Base-by-base conservation (phyloP, 2,888 invertebrate genomes). In the Tenthredo distinguenda region DNA sequence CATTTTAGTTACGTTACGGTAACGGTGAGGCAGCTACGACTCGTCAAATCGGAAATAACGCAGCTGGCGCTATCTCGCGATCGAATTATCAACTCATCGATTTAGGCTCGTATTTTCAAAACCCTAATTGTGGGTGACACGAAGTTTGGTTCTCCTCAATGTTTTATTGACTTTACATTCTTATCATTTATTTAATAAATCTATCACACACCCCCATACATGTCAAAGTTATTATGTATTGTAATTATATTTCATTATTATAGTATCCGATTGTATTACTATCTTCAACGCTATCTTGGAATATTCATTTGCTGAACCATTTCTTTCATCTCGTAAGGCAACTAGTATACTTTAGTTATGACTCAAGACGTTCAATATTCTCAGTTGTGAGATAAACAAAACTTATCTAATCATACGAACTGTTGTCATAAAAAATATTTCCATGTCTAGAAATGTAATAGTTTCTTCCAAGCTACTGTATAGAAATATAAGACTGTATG, bases 1-100 rank as follows among this genome's bases (percentile, higher is more conserved):
- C 90, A 90, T 90, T 90, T 90, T 90, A 89, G 86, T 89, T 88
- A 74, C 72, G 40, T 72, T 31, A 40, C 43, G 15, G 9, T 55
- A n/a, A 40, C 43, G 15, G 9, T 55, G 40, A 74, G 72, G 37
- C 72, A 43, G 77, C 26, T 50, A 62, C 58, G n/a, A 21, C n/a
- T 81, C 40, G 15, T 21, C 6, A 50, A 55, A 81, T 81, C 58
- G 58, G 81, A 77, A 47, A 47, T 77, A 50, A 31, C 15, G 31
- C 31, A 18, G 43, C 12, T 74, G 18, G 43, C 74, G 40, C 74
- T 74, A 74, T 43, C 74, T 26, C 9, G 10, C 40, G 74, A n/a
- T 43, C 74, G n/a, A 74, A 40, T 43, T 43, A 26, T 74, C 43
- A 74, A 40, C 74, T 21, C 2, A 68, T 34, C 34, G 12, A 26